Conservation (phyloP, 2,888 invertebrate genomes). For the Tachina fera region DNA sequence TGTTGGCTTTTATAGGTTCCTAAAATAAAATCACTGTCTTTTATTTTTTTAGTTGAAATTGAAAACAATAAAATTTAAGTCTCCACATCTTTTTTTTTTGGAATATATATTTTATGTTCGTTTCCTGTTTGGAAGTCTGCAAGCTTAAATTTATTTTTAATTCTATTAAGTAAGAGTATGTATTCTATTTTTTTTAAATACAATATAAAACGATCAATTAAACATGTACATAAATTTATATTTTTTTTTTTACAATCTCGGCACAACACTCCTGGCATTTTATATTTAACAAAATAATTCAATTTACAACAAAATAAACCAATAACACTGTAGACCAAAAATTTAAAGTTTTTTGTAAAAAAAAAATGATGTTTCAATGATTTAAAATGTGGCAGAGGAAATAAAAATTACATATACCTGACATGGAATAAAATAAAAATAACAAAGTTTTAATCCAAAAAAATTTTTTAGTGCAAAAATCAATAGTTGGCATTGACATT, state of each 20-base stretch:
- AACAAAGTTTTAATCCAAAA: no score
- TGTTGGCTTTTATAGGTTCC: conserved; percentile 16
- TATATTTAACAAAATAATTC: conserved; percentile 56
- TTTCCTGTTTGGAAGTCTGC: conserved; percentile 19
- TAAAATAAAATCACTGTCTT: conserved; percentile 22
- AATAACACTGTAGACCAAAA: neutral
- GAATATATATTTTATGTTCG: conserved; percentile 6
- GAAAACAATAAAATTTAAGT: conserved; percentile 48
- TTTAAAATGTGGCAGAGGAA: no score
- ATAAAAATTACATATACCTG: no score
- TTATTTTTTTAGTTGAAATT: neutral
- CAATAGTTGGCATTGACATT: no score
- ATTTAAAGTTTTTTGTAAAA: no score
- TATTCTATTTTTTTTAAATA: conserved; percentile 9
- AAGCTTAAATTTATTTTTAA: conserved; percentile 64
- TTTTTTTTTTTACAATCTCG: conserved; percentile 41
- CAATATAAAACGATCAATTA: conserved; percentile 54
- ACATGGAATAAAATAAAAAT: no score
- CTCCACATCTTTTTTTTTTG: conserved; percentile 13
- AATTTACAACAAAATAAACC: conserved; percentile 4
- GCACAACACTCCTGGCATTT: conserved; percentile 41
- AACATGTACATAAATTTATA: conserved; percentile 15
- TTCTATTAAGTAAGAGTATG: conserved; percentile 35
- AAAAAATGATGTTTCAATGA: no score
- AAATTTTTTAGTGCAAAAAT: no score